phyloP scores from a whole-genome alignment of 2,113 vertebrate genomes.

The Nycticebus coucang region DNA sequence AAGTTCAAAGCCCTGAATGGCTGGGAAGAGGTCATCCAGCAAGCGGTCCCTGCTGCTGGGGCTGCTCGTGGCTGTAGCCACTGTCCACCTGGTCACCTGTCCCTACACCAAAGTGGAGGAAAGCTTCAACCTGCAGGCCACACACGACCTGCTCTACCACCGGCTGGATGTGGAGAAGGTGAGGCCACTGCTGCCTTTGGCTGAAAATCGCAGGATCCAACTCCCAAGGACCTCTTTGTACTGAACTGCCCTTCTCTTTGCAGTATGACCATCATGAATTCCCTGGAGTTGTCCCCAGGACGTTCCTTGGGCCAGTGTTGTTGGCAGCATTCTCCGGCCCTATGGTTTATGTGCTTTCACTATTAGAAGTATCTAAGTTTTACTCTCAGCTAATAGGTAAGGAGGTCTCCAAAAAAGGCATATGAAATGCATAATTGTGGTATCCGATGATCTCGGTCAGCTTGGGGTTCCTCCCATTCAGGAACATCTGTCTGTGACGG shows the following conservation, averaged over 20 bases:
- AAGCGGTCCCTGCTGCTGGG: slow-evolving; percentile 79
- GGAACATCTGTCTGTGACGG: rapidly evolving
- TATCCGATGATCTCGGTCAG: rapidly evolving
- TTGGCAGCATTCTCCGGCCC: slow-evolving; percentile 90
- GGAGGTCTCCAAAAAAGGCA: not conserved
- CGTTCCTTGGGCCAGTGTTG: slow-evolving; percentile 93
- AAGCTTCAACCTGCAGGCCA: slow-evolving; percentile 96
- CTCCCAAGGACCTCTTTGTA: rapidly evolving
- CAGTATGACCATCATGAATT: slow-evolving; percentile 98
- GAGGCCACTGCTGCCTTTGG: not conserved
- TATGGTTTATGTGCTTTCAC: slow-evolving; percentile 83
- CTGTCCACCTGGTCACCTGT: slow-evolving; percentile 90
- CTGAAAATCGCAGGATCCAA: not conserved
- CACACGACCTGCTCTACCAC: slow-evolving; percentile 95
- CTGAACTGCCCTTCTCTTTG: slow-evolving; percentile 61
- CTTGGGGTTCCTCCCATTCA: rapidly evolving
- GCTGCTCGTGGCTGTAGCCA: slow-evolving; percentile 83
- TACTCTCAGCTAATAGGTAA: slow-evolving; percentile 92
- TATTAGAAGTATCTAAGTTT: slow-evolving; percentile 90
- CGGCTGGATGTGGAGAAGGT: slow-evolving; percentile 91
- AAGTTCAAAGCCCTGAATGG: slow-evolving; percentile 81
- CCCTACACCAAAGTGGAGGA: slow-evolving; percentile 98
- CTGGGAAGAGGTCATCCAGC: slow-evolving; percentile 82
- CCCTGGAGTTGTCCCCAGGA: slow-evolving; percentile 96
- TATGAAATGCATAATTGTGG: rapidly evolving